phyloP scores from a whole-genome alignment of 2,797 vertebrate species.

The Pipistrellus kuhlii region DNA sequence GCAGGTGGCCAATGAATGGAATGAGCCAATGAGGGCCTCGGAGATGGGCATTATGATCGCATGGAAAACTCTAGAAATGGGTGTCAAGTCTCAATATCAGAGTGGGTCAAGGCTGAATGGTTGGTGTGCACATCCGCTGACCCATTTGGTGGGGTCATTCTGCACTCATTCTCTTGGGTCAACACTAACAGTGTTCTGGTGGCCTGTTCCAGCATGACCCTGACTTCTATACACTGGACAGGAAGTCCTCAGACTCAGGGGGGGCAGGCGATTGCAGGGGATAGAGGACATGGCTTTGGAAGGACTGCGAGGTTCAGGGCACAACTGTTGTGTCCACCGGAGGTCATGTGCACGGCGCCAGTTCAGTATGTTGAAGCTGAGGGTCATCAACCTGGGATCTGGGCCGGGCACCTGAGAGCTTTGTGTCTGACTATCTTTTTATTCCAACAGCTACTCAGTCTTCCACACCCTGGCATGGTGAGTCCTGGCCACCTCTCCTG shows the following conservation, averaged over 20 bases:
- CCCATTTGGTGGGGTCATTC: too few relatives aligned
- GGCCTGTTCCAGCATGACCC: not conserved
- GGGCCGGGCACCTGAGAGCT: fast-evolving
- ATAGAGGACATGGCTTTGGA: not conserved
- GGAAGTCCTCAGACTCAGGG: too few relatives aligned
- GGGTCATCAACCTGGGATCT: not conserved
- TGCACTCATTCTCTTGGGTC: fast-evolving
- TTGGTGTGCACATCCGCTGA: fast-evolving
- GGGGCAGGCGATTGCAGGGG: not conserved
- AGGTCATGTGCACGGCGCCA: fast-evolving
- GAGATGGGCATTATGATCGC: not conserved
- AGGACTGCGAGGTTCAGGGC: fast-evolving
- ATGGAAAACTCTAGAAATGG: not conserved
- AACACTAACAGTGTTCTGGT: too few relatives aligned
- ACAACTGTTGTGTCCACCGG: fast-evolving
- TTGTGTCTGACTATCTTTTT: not conserved
- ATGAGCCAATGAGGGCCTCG: too few relatives aligned
- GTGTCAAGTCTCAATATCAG: not conserved
- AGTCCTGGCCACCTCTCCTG: fast-evolving
- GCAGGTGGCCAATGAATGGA: too few relatives aligned
- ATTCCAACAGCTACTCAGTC: not conserved
- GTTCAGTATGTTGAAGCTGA: fast-evolving
- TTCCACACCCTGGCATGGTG: fast-evolving
- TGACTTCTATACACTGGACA: fast-evolving
- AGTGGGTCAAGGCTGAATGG: too few relatives aligned